A percentile compares a stretch with the other conserved stretches of the same genome.
Evolutionary conservation across 2,797 vertebrate species (phyloP).

Genomic region (Siniperca scherzeri): DNA sequence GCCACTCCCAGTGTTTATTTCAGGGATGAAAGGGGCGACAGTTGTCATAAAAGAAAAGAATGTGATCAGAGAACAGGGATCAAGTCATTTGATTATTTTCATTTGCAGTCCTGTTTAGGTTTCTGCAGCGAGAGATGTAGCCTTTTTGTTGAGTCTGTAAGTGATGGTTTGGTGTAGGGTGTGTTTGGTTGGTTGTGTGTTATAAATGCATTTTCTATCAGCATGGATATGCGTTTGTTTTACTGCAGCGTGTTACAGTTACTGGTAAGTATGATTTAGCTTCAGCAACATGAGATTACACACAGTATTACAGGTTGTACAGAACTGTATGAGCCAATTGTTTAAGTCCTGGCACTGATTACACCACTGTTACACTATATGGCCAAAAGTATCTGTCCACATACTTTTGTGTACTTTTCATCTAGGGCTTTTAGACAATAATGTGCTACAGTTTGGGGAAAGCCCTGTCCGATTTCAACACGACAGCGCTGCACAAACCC

Average conservation of each 20-base stretch:
- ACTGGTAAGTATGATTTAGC: slow-evolving; percentile 46
- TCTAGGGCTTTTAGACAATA: neutral
- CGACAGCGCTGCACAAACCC: neutral
- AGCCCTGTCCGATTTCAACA: neutral
- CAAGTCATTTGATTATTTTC: slow-evolving; percentile 61
- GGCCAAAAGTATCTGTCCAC: slow-evolving; percentile 16
- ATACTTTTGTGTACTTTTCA: neutral
- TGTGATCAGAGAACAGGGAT: slow-evolving; percentile 17
- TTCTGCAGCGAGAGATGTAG: slow-evolving; percentile 82
- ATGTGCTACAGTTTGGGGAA: neutral
- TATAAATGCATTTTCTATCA: slow-evolving; percentile 22
- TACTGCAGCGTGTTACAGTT: slow-evolving; percentile 25
- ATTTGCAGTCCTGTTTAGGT: slow-evolving; percentile 81
- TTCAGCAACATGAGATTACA: neutral
- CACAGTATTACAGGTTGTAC: neutral
- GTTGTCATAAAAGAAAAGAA: slow-evolving; percentile 31
- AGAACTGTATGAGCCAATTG: neutral
- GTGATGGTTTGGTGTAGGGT: slow-evolving; percentile 61
- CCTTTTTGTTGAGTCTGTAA: slow-evolving; percentile 73
- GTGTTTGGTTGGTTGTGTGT: slow-evolving; percentile 51
- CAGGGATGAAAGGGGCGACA: slow-evolving; percentile 41
- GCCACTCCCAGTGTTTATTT: slow-evolving; percentile 48
- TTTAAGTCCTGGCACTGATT: slow-evolving; percentile 5
- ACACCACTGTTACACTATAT: slow-evolving; percentile 7
- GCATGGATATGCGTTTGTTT: slow-evolving; percentile 42